Conservation (phyloP, 1,140 invertebrate genomes). For the Drosophila kanapiae region DNA sequence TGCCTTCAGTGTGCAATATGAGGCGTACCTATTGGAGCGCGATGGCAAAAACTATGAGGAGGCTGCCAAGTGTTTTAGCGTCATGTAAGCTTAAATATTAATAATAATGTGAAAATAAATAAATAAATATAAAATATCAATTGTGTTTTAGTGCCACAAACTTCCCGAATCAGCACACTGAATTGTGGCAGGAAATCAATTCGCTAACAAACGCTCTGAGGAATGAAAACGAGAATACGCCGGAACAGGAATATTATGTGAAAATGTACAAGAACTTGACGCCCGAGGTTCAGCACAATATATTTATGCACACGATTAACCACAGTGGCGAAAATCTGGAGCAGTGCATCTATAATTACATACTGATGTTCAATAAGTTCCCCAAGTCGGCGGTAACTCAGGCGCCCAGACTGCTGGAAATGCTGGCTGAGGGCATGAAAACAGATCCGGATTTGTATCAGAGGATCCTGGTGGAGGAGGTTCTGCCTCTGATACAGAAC, state of each 20-base stretch:
- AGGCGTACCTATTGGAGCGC: conserved; percentile 93
- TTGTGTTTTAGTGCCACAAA: conserved; percentile 78
- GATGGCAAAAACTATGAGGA: conserved; percentile 91
- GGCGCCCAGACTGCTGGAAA: conserved; percentile 86
- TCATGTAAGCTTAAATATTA: conserved; percentile 82
- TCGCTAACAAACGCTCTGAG: conserved; percentile 91
- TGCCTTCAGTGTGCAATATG: conserved; percentile 94
- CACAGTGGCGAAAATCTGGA: conserved; percentile 95
- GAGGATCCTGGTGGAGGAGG: conserved; percentile 80
- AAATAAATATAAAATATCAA: background rate
- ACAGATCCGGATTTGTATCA: conserved; percentile 73
- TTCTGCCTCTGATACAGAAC: conserved; percentile 78
- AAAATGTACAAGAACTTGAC: conserved; percentile 90
- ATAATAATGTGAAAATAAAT: conserved; percentile 1
- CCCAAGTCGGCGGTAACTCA: conserved; percentile 91
- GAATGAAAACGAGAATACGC: conserved; percentile 84
- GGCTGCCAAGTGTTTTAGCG: conserved; percentile 93
- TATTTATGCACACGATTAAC: conserved; percentile 93
- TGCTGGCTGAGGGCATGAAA: conserved; percentile 78
- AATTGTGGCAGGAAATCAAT: conserved; percentile 93
- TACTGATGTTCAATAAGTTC: conserved; percentile 92
- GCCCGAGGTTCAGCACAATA: conserved; percentile 90
- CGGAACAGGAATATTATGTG: conserved; percentile 86
- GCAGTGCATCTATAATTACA: conserved; percentile 92
- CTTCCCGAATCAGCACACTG: conserved; percentile 86